Percentiles rank a stretch among this genome's conserved stretches.
These are phyloP conservation scores for zebrafish (Danio rerio) DNA, from an alignment of 2,113 vertebrate species.

Conservation along the genomic window GRCz12tu NC_133177.1:30656001-30656500, in stretches of 20 bases:
- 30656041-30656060: neutral
- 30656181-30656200: neutral
- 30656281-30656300: neutral
- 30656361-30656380: neutral
- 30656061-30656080: neutral
- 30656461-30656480: too few species aligned
- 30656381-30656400: too few species aligned
- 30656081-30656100: too few species aligned
- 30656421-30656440: too few species aligned
- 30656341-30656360: neutral
- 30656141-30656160: neutral
- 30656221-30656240: neutral
- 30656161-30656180: neutral
- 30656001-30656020: neutral
- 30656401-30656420: too few species aligned
- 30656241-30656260: neutral
- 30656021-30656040: neutral
- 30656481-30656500: too few species aligned
- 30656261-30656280: neutral
- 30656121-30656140: neutral
- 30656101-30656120: neutral
- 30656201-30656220: slow-evolving; percentile 28
- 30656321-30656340: neutral
- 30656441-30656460: too few species aligned
- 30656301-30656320: neutral